Evolutionary conservation across 1,140 invertebrate species (phyloP), one percentile per base, ranked within the genome.

Genomic region (Trachelipus rathkii): DNA sequence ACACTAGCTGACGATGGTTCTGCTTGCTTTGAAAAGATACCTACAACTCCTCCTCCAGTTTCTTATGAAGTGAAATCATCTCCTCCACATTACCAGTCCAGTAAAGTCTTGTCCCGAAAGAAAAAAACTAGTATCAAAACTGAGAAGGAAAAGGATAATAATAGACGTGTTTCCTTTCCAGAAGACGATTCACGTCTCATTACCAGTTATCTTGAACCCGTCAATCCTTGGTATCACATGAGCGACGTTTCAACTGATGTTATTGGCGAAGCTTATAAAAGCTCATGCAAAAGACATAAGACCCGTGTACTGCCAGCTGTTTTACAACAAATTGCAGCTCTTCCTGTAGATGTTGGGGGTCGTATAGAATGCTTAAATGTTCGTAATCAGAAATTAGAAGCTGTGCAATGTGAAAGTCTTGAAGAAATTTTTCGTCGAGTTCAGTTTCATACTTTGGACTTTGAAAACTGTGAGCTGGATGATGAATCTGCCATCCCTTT

Each of bases 351-450:
- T 60, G 72, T 82, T 45, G 72, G 75, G 21, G 82, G 84, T 21
- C 79, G 89, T 44, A 85, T 86, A 68, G 86, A 87, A 45, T 84
- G 86, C 77, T 83, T 90, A 46, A 85, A 85, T 78, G 85, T 90
- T 15, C 87, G 88, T 82, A 86, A 86, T 44, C 84, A 86, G 67
- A 79, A 83, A 77, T 84, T 93, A 73, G 86, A 88, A 80, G 84
- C 87, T 74, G 85, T 87, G 72, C 87, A 89, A 78, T 90, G 89
- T 83, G 92, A 93, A 85, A 87, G 90, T 71, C 83, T 93, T 66
- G 92, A 93, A 84, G 92, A 92, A 84, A 88, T 93, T 81, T 88
- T 93, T 44, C 91, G 91, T 84, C 85, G 91, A 84, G 86, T 93
- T 44, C 91, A 91, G 84, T 92, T 93, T 85, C 84, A 89, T 76